Base-by-base conservation (phyloP, 2,888 invertebrate genomes). In the Tenthredo livida region DNA sequence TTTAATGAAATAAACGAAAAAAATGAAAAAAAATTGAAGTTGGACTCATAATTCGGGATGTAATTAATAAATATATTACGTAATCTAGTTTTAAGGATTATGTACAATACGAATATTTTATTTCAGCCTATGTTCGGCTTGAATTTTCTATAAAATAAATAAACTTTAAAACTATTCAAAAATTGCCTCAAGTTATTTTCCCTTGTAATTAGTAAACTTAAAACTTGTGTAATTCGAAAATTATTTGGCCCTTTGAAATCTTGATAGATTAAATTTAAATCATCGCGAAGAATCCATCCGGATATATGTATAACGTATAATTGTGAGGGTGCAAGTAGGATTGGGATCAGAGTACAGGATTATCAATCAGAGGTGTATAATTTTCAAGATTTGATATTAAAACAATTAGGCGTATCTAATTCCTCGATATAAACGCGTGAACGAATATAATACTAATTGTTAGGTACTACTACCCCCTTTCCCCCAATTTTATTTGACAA, bases 1-100 rank as follows among this genome's bases (percentile, higher is more conserved):
- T 84, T 85, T 90, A 29, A 43, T 83, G 83, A 83, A 83, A 70
- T 73, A 43, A 47, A n/a, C n/a, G n/a, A n/a, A n/a, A n/a, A n/a
- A n/a, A n/a, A n/a, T n/a, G n/a, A n/a, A n/a, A n/a, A n/a, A 43
- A 43, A 21, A n/a, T 40, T 73, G 21, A 43, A 43, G 43, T 12
- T 61, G 5, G 61, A 25, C 25, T 61, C 25, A 25, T 12, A 25
- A 61, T 61, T 21, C 25, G 21, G 21, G 2, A 61, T 61, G 10
- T 61, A 10, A 61, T 12, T 61, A 61, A 58, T n/a, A 10, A 9
- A 58, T n/a, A 58, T n/a, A 25, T 58, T 58, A n/a, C 7, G 1
- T 10, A 21, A 21, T 58, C 6, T 61, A 61, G 10, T 61, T 61
- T 12, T 25, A 61, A 61, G 61, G 61, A 21, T 61, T 25, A 61